A percentile compares a stretch with the other conserved stretches of the same genome.
These are phyloP conservation scores for Malurus melanocephalus DNA, from an alignment of 2,113 vertebrate genomes.

Conservation along the genomic window DNA sequence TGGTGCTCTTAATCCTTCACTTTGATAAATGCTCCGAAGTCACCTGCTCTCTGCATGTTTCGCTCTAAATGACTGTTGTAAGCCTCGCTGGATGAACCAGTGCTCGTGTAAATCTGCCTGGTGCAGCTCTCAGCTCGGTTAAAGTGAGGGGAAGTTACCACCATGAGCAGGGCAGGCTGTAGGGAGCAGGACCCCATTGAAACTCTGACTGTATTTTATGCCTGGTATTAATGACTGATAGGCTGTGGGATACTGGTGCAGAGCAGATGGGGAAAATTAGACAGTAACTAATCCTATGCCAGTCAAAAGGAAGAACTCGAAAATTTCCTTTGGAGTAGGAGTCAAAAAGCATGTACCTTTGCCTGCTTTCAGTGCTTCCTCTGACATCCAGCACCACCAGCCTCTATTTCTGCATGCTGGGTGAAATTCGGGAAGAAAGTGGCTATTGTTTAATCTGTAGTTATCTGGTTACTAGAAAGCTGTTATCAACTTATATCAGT, in stretches of 20 bases:
- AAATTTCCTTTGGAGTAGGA: not conserved
- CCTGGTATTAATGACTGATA: not conserved
- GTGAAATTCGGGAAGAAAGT: not conserved
- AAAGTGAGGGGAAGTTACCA: not conserved
- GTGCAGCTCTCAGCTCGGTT: not conserved
- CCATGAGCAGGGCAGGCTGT: not conserved
- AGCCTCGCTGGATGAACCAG: not conserved
- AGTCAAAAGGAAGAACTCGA: not conserved
- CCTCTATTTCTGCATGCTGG: not conserved
- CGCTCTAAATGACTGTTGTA: not conserved
- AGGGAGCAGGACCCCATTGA: not conserved
- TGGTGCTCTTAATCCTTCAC: not conserved
- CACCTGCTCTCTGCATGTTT: not conserved
- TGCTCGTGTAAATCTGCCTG: not conserved
- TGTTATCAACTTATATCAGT: not conserved
- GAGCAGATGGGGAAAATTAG: not conserved
- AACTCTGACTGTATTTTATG: not conserved
- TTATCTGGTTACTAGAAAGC: not conserved
- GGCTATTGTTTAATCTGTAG: not conserved
- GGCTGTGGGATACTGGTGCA: not conserved
- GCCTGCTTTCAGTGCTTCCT: not conserved
- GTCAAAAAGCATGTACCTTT: not conserved
- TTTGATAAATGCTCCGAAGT: constrained; percentile 3
- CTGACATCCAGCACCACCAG: not conserved
- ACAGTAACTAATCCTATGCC: not conserved